Conservation (phyloP, 2,888 invertebrate genomes). For the Myathropa florea region DNA sequence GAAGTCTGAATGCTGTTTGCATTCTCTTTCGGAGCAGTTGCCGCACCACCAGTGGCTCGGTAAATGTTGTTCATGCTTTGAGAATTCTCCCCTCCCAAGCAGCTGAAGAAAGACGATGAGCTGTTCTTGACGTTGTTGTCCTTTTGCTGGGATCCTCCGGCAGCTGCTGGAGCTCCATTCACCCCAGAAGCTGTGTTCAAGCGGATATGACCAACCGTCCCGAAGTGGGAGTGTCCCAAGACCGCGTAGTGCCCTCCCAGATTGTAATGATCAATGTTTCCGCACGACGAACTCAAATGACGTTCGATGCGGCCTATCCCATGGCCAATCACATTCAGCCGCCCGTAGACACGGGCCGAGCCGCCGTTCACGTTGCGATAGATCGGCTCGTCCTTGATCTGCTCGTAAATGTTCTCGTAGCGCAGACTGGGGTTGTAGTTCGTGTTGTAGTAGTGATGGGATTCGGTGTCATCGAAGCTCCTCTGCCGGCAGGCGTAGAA, state of each 20-base stretch:
- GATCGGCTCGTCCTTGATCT: conserved; percentile 82
- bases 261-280: conserved; percentile 82
- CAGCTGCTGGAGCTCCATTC: conserved; percentile 31
- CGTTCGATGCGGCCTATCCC: conserved; percentile 83
- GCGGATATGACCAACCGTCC: conserved; percentile 80
- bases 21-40: conserved; percentile 38
- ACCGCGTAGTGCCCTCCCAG: conserved; percentile 81
- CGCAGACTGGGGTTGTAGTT: conserved; percentile 77
- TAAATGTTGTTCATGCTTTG: conserved; percentile 81
- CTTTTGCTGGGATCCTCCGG: conserved; percentile 64
- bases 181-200: conserved; percentile 75
- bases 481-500: conserved; percentile 76
- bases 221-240: conserved; percentile 80
- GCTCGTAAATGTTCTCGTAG: conserved; percentile 83
- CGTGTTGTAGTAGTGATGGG: conserved; percentile 79
- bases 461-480: conserved; percentile 81
- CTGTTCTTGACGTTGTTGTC: conserved; percentile 78
- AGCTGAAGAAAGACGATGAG: conserved; percentile 80
- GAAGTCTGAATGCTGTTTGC: conserved; percentile 34
- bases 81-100: conserved; percentile 80
- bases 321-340: conserved; percentile 83
- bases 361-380: conserved; percentile 76
- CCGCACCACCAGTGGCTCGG: conserved; percentile 74
- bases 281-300: conserved; percentile 85
- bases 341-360: conserved; percentile 80